Evolutionary conservation across 2,113 vertebrate genomes (phyloP).

Genomic region (Emydocephalus ijimae): DNA sequence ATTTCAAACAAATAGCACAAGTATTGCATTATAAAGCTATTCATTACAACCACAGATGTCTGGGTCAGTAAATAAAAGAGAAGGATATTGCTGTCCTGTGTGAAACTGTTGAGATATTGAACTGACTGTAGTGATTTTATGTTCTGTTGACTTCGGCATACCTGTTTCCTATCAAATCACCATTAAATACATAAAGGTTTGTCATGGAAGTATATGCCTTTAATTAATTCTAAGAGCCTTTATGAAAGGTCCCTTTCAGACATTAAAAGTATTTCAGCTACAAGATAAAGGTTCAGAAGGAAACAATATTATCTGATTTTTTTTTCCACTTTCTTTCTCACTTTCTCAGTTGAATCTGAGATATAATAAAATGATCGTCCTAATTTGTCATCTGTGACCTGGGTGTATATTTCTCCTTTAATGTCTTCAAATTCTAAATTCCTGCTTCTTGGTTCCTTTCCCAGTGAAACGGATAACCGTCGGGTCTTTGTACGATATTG

Average conservation of each 20-base stretch:
- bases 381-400: conserved; percentile 7
- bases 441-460: conserved; percentile 31
- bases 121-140: conserved; percentile 9
- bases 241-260: conserved; percentile 33
- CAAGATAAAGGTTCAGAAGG: conserved; percentile 37
- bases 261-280: conserved; percentile 19
- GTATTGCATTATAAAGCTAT: neutral
- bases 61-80: neutral
- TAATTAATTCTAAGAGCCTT: conserved; percentile 4
- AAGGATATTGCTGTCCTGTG: neutral
- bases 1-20: conserved; percentile 25
- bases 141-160: conserved; percentile 21
- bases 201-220: conserved; percentile 15
- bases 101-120: neutral
- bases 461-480: conserved; percentile 23
- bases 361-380: conserved; percentile 30
- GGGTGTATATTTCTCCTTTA: conserved; percentile 30
- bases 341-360: conserved; percentile 49
- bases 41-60: neutral
- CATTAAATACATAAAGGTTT: conserved; percentile 13
- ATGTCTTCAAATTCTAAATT: conserved; percentile 30
- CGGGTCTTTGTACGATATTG: neutral
- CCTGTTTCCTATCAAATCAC: conserved; percentile 17
- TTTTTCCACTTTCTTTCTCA: conserved; percentile 31
- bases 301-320: conserved; percentile 20